Base-by-base conservation (phyloP, 2,113 vertebrate species). In the Todiramphus saurophagus region DNA sequence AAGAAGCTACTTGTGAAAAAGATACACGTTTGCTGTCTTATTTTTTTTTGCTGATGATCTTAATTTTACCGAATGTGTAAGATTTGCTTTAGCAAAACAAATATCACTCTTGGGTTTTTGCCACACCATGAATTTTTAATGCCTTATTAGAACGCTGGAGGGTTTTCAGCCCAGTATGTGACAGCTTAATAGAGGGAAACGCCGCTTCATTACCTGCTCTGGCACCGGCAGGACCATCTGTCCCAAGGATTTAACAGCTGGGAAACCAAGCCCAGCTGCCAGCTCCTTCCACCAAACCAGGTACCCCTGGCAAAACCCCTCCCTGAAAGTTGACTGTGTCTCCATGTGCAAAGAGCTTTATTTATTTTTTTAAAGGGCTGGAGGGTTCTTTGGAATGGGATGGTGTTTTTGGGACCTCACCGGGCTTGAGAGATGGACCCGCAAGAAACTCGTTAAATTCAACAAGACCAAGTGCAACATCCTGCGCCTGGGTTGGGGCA, bases 81-180 rank as follows among this genome's bases (percentile, higher is more conserved):
- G 83, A 92, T 95, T 51, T 12, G n/a, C 91, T 92, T 93, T 56
- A 94, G 89, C 93, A 96, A 94, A 96, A 95, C 93, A 92, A 95
- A 94, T 83, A 86, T 6, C 4, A 1, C 86, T 83, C 83, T 88
- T 95, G 93, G 96, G 72, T n/a, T 94, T 92, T 79, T 92, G 96
- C 89, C 94, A 94, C 1, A 20, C 62, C 44, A 35, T 86, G 94
- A 80, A 90, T 94, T 94, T 96, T 94, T 95, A 76, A 95, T 85
- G 86, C 67, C 90, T 94, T 79, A 94, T 88, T 92, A 92, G 59
- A 82, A 60, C 0, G 3, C 70, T 46, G 68, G 48, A 85, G 43
- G 58, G 62, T 79, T 94, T 93, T 43, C 83, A 90, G 83, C 83
- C 59, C 70, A 25, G 75, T 1, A 66, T 92, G 62, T 0, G 5